Evolutionary conservation across 1,140 invertebrate genomes (phyloP), one percentile per base, ranked within the genome.

Genomic region (Galleria mellonella): DNA sequence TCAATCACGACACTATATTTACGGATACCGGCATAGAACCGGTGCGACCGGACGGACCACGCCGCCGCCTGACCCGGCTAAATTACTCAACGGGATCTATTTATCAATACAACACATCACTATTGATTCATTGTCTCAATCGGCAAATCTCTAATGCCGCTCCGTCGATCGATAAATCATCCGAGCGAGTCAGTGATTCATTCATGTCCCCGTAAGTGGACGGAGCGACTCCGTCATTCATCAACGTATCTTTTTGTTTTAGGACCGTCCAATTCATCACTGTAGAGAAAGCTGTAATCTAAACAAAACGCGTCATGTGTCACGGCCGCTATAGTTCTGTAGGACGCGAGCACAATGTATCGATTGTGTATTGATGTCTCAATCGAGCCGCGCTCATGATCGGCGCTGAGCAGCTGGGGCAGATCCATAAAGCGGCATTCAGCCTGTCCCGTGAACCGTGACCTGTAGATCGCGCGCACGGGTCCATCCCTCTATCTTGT

Each of bases 71-170:
- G 65, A 62, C 69, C 65, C 52, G 52, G 43, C 48, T 55, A 51
- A 61, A 71, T 66, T 59, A 64, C 61, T 68, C 54, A 58, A 62
- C 57, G 54, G 61, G 63, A 56, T 52, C 51, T 45, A 60, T 61
- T 68, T 65, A 66, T 69, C 66, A 64, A 67, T 55, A 50, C 62
- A 43, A 43, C 51, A 55, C 63, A 60, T 60, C 64, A 60, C 61
- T 62, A 65, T 56, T 63, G 61, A 68, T 72, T 63, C 56, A 70
- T 70, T 70, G 69, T 70, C 54, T 52, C 38, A 48, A 55, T 57
- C 51, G 48, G 60, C 61, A 54, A 56, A 55, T 61, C 53, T 39
- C 47, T 47, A 44, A 32, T 23, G 41, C 23, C 28, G 30, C 40
- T 29, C 13, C n/a, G 32, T 39, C 28, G 12, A 11, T 51, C 59